Evolutionary conservation across 2,888 invertebrate genomes (phyloP).

Genomic region (Saturnia japonica): DNA sequence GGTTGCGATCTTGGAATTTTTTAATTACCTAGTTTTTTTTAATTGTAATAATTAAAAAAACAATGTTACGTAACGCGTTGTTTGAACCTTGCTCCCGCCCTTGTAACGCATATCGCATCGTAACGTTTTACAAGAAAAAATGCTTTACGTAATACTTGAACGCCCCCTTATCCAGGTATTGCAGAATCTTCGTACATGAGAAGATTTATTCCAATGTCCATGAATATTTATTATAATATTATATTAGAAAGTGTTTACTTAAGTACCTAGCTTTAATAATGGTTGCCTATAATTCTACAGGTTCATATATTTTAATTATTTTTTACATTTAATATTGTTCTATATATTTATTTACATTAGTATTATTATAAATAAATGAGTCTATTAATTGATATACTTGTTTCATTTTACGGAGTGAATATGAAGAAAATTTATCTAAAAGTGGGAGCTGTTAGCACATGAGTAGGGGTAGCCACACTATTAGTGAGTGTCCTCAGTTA

Average conservation of each 20-base stretch:
- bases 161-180: neutral
- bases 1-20: no score
- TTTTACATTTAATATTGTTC: constrained; percentile 1
- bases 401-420: neutral
- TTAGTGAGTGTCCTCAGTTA: no score
- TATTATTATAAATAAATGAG: constrained; percentile 8
- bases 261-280: constrained; percentile 1
- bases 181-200: neutral
- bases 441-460: no score
- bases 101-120: no score
- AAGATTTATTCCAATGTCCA: neutral
- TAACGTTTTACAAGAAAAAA: no score
- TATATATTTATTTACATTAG: constrained; percentile 8
- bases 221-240: neutral
- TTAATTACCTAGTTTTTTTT: no score
- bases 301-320: neutral
- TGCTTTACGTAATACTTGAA: no score
- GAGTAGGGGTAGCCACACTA: neutral
- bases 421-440: neutral
- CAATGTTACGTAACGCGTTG: no score
- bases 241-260: neutral
- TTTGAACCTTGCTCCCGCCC: no score
- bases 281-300: constrained; percentile 11
- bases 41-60: no score
- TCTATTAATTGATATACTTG: constrained; percentile 1